Evolutionary conservation across 2,888 invertebrate species (phyloP).

Genomic region (Lithophane socia): DNA sequence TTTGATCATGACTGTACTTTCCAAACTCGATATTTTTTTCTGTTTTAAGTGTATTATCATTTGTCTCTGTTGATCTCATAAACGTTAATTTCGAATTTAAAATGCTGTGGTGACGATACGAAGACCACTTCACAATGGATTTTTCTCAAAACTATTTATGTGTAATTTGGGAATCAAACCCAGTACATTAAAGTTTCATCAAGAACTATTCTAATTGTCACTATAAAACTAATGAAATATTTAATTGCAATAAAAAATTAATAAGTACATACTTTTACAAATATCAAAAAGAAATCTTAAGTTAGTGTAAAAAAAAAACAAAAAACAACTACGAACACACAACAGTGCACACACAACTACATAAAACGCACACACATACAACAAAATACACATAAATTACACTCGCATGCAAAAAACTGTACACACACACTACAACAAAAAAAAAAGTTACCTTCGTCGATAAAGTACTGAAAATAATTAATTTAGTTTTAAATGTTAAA

Average conservation of each 20-base stretch:
- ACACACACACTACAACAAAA: slow-evolving; percentile 41
- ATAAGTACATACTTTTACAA: no score
- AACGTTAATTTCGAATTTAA: no score
- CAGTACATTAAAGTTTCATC: neutral
- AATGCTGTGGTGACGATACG: no score
- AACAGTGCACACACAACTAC: slow-evolving; percentile 57
- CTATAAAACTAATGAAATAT: no score
- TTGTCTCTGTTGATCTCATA: no score
- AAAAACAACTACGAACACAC: slow-evolving; percentile 49
- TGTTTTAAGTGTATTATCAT: no score
- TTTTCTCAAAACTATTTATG: no score
- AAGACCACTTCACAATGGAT: no score
- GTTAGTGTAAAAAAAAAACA: slow-evolving; percentile 37
- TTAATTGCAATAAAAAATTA: no score
- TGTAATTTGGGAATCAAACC: neutral
- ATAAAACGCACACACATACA: slow-evolving; percentile 59
- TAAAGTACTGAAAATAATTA: slow-evolving; percentile 43
- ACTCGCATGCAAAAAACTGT: slow-evolving; percentile 59
- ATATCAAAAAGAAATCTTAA: neutral
- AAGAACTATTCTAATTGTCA: neutral
- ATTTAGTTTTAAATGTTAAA: slow-evolving; percentile 11
- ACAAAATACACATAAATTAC: slow-evolving; percentile 46
- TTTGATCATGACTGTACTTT: no score
- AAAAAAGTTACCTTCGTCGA: slow-evolving; percentile 54
- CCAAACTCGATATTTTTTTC: no score